Evolutionary conservation across 2,888 invertebrate genomes (phyloP), one percentile per base, ranked within the genome.

Genomic region (Amphipyra tragopoginis): DNA sequence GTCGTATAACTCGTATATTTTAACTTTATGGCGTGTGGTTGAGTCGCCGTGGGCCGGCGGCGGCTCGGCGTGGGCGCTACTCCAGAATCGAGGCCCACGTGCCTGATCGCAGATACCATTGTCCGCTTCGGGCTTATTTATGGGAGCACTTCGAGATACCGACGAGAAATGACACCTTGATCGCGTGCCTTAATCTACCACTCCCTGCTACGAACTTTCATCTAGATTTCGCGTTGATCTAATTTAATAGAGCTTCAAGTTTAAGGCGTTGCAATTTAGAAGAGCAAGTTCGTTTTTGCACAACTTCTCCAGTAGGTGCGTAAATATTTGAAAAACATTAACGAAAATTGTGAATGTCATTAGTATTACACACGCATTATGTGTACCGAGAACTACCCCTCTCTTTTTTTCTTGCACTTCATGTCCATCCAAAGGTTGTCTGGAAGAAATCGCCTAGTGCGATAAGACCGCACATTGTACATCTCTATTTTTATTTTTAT

Each of bases 51-150:
- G 81, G 83, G 80, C 78, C 79, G 84, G 86, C 80, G 72, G 62
- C 67, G 44, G 51, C 56, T 83, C 40, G 73, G 88, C 90, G 94
- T 94, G 92, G 94, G 94, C 88, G 93, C 90, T 92, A 89, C 93
- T 91, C 92, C 91, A 92, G 90, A 90, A 89, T 85, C 83, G 83
- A 87, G 65, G 88, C 93, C 92, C 92, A 91, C 92, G 90, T 90
- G 91, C 89, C 86, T 77, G 93, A 91, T 93, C 85, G 84, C 85
- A 90, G 92, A 93, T 93, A 90, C 88, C 82, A 90, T 92, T 91
- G 90, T 91, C 87, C 84, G 88, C 89, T 86, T 75, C 79, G 80
- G 88, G 89, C 91, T 89, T 87, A 89, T 92, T 92, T 92, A 92
- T 90, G 86, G 84, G 85, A 86, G 86, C 88, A 87, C 84, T 87